Evolutionary conservation across 2,888 invertebrate species (phyloP).

Genomic region (Argyresthia albistria): DNA sequence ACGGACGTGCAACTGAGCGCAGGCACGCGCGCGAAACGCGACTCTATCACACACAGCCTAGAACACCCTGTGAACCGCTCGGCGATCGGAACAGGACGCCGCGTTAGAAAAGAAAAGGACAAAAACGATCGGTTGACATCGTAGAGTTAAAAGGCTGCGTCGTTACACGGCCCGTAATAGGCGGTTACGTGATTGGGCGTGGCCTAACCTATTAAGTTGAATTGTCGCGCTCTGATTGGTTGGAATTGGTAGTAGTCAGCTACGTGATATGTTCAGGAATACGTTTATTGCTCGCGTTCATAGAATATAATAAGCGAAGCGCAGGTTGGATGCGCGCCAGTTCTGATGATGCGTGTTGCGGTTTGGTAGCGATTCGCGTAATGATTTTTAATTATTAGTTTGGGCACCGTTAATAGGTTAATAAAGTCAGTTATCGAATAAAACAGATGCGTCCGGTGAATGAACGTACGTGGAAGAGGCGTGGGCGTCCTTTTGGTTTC

Average conservation of each 20-base stretch:
- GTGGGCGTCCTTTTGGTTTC: constrained; percentile 6
- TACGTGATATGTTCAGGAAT: constrained; percentile 72
- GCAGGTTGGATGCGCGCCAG: constrained; percentile 63
- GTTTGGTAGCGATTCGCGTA: constrained; percentile 49
- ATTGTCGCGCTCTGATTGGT: constrained; percentile 70
- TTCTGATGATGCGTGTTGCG: constrained; percentile 47
- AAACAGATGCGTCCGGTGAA: constrained; percentile 25
- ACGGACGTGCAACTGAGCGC: constrained; percentile 68
- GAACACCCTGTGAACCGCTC: constrained; percentile 40
- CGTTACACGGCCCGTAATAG: constrained; percentile 71
- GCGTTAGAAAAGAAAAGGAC: constrained; percentile 7
- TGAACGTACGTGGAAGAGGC: constrained; percentile 29
- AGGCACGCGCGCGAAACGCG: constrained; percentile 66
- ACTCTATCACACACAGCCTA: constrained; percentile 63
- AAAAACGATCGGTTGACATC: constrained; percentile 58
- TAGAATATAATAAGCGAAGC: constrained; percentile 70
- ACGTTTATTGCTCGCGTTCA: constrained; percentile 67
- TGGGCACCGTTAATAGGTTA: constrained; percentile 45
- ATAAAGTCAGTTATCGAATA: constrained; percentile 29
- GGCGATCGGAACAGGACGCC: constrained; percentile 38
- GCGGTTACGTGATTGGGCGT: constrained; percentile 73
- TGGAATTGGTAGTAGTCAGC: constrained; percentile 67
- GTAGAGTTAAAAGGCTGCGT: constrained; percentile 68
- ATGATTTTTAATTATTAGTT: constrained; percentile 56
- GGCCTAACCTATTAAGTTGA: constrained; percentile 68